Percentiles rank a stretch among this genome's conserved stretches.
phyloP scores from a whole-genome alignment of 2,113 vertebrate species.

The Cheirogaleus medius region DNA sequence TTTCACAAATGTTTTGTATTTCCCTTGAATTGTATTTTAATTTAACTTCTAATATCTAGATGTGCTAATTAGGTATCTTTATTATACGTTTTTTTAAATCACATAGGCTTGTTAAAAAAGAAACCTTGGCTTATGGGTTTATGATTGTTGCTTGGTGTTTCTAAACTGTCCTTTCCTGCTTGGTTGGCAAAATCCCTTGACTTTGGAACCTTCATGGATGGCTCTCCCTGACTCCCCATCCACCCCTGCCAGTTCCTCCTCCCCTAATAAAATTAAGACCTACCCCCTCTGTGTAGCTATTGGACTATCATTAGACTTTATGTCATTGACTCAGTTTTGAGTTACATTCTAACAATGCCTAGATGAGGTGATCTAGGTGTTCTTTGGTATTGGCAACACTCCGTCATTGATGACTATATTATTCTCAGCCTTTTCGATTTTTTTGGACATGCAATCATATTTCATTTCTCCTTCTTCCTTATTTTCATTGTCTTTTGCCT shows the following conservation, averaged over 20 bases:
- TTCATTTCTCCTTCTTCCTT: neutral
- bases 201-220: conserved; percentile 6
- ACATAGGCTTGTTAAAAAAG: neutral
- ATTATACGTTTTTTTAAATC: neutral
- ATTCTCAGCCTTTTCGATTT: neutral
- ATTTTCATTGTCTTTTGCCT: neutral
- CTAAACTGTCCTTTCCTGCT: neutral
- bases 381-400: neutral
- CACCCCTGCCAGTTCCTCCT: accelerated
- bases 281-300: neutral
- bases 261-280: neutral
- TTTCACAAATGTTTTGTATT: conserved; percentile 30
- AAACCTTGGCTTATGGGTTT: neutral
- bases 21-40: conserved; percentile 29
- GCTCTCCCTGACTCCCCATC: neutral
- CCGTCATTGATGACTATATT: neutral
- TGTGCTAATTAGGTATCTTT: neutral
- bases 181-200: conserved; percentile 1
- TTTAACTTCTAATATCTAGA: neutral
- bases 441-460: neutral
- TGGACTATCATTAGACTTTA: neutral
- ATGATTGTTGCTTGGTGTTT: neutral
- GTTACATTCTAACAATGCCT: neutral
- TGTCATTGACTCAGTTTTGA: conserved; percentile 30
- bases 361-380: neutral